These are phyloP conservation scores for Drosophila quinaria DNA, from an alignment of 2,888 invertebrate species.

Conservation along the genomic window DNA sequence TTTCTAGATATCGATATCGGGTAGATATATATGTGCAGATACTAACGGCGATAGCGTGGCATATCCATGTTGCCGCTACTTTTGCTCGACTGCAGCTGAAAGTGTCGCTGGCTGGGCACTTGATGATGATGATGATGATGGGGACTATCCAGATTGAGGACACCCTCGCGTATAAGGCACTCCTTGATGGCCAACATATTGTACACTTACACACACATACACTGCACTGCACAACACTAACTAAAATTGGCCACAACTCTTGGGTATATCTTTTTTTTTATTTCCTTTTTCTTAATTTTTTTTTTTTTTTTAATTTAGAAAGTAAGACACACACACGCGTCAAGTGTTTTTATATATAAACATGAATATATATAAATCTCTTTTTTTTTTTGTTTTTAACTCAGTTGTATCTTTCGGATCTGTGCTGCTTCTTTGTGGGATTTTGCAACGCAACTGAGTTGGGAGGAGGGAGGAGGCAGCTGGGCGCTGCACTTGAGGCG, in stretches of 20 bases:
- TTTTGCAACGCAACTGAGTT: slow-evolving; percentile 42
- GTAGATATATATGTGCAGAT: slow-evolving; percentile 27
- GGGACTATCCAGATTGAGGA: slow-evolving; percentile 72
- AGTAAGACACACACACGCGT: slow-evolving; percentile 68
- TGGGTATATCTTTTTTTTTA: slow-evolving; percentile 5
- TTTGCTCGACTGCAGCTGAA: slow-evolving; percentile 62
- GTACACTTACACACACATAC: slow-evolving; percentile 12
- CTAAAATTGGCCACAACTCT: slow-evolving; percentile 40
- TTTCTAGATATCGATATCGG: slow-evolving; percentile 16
- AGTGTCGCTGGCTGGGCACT: slow-evolving; percentile 41
- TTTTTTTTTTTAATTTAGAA: slow-evolving; percentile 65
- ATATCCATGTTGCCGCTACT: slow-evolving; percentile 73
- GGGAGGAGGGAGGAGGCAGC: slow-evolving; percentile 11
- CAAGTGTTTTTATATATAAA: slow-evolving; percentile 51
- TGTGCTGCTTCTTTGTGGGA: slow-evolving; percentile 27
- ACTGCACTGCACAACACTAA: slow-evolving; percentile 30
- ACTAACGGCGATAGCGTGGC: slow-evolving; percentile 73
- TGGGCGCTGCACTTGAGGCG: slow-evolving; percentile 70
- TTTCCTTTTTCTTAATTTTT: slow-evolving; percentile 42
- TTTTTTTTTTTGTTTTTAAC: slow-evolving; percentile 33
- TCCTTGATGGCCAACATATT: slow-evolving; percentile 83
- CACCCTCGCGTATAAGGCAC: slow-evolving; percentile 83
- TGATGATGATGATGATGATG: slow-evolving; percentile 8
- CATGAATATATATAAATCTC: slow-evolving; percentile 25
- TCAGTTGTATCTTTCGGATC: slow-evolving; percentile 19